Evolutionary conservation across 2,113 vertebrate genomes (phyloP), one percentile per base, ranked within the genome.

Genomic region (Epinephelus moara): DNA sequence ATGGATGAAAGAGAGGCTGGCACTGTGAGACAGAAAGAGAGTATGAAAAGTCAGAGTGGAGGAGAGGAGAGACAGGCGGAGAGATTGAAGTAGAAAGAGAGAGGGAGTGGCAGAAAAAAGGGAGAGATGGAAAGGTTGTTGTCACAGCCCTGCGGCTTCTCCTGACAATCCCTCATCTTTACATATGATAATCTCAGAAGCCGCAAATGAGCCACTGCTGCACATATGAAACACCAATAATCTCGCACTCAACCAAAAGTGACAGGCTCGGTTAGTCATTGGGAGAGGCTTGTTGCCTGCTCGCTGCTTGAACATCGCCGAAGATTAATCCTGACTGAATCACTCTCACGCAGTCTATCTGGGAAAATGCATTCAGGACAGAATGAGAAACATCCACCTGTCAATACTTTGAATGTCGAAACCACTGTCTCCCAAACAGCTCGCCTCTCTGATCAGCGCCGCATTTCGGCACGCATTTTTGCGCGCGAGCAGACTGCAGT

Each of bases 81-180:
- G 21, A 59, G 69, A 88, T 70, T 66, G 47, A 76, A 62, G 71
- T 4, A n/a, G 57, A 70, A 69, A 78, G 70, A 70, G 68, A 75
- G 81, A 72, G 64, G 60, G 68, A 90, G 74, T 49, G 76, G 70
- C 75, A 78, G 75, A 52, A 49, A 72, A 68, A 62, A 17, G 71
- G 40, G 40, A 72, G 49, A 81, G 80, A 91, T 70, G 75, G 82
- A 87, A 50, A 81, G 83, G 80, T 80, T 88, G 82, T 79, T 87
- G 86, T 83, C 89, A 77, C 75, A 83, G 86, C 70, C 75, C 67
- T 49, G 60, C 33, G 76, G 73, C 84, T 75, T 85, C 78, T 75
- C 61, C 80, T 85, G 88, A 87, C 89, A 88, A 83, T 93, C 84
- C 83, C 80, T 93, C 89, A 92, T 94, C 85, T 95, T 94, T 95